Evolutionary conservation across 2,113 vertebrate genomes (phyloP).

Genomic region (Uropsilus gracilis): DNA sequence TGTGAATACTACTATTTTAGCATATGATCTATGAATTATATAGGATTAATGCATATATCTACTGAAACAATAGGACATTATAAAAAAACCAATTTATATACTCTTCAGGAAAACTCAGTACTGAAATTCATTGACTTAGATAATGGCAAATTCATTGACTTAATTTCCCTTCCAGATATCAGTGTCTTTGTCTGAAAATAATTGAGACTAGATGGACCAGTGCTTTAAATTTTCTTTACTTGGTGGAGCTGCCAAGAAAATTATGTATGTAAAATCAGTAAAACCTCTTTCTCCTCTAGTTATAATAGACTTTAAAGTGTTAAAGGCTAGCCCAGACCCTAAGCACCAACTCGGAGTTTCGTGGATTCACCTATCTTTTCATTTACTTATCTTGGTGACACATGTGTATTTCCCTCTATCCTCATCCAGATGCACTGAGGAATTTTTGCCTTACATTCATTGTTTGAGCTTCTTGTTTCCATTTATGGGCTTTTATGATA

Average conservation of each 20-base stretch:
- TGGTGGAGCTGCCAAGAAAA: neutral
- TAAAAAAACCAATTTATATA: no score
- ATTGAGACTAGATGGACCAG: neutral
- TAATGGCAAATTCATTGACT: neutral
- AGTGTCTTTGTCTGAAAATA: neutral
- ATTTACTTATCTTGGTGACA: neutral
- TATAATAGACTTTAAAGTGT: neutral
- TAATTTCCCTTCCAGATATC: neutral
- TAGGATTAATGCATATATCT: fast-evolving
- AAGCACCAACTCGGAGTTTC: neutral
- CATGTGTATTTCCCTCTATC: neutral
- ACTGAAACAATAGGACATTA: neutral
- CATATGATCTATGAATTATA: neutral
- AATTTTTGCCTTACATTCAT: neutral
- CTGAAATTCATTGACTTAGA: neutral
- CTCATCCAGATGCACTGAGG: neutral
- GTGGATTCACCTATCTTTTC: neutral
- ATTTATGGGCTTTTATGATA: neutral
- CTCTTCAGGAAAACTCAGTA: neutral
- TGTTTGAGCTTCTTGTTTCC: neutral
- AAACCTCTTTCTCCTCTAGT: neutral
- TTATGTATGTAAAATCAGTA: neutral
- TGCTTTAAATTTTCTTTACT: neutral
- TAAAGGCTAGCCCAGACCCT: neutral
- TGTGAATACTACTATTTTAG: neutral